These are phyloP conservation scores for Ceratosolen fusciceps DNA, from an alignment of 1,140 invertebrate genomes.

Conservation along the genomic window DNA sequence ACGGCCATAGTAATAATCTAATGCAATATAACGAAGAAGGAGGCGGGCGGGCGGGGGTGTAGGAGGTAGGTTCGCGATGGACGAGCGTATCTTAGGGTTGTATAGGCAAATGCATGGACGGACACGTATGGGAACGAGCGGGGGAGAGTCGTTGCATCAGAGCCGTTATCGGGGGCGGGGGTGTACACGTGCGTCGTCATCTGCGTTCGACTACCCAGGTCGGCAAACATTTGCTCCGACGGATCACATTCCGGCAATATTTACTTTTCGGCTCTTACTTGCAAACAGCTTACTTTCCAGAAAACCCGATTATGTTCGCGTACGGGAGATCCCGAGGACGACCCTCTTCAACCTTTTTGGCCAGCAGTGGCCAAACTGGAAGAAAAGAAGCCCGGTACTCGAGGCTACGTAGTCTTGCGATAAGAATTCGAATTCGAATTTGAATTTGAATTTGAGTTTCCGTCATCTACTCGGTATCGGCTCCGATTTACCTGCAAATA, in stretches of 20 bases:
- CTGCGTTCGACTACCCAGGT: slow-evolving; percentile 50
- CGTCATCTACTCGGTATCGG: neutral
- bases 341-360: neutral
- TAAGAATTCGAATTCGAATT: too few relatives aligned
- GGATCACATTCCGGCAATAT: slow-evolving; percentile 59
- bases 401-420: neutral
- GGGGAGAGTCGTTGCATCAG: neutral
- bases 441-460: too few relatives aligned
- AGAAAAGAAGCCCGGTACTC: neutral
- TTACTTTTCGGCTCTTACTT: slow-evolving; percentile 62
- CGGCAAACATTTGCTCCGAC: slow-evolving; percentile 63
- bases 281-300: slow-evolving; percentile 60
- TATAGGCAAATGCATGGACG: neutral
- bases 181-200: slow-evolving; percentile 42
- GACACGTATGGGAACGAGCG: neutral
- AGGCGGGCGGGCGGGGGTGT: too few relatives aligned
- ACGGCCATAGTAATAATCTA: too few relatives aligned
- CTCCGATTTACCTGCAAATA: slow-evolving; percentile 24
- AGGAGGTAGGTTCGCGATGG: neutral
- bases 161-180: neutral
- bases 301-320: slow-evolving; percentile 58
- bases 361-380: neutral
- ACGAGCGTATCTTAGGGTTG: too few relatives aligned
- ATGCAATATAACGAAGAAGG: too few relatives aligned
- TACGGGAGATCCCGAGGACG: neutral